These are phyloP conservation scores for Spondyliosoma cantharus DNA, from an alignment of 2,797 vertebrate species.

Conservation along the genomic window DNA sequence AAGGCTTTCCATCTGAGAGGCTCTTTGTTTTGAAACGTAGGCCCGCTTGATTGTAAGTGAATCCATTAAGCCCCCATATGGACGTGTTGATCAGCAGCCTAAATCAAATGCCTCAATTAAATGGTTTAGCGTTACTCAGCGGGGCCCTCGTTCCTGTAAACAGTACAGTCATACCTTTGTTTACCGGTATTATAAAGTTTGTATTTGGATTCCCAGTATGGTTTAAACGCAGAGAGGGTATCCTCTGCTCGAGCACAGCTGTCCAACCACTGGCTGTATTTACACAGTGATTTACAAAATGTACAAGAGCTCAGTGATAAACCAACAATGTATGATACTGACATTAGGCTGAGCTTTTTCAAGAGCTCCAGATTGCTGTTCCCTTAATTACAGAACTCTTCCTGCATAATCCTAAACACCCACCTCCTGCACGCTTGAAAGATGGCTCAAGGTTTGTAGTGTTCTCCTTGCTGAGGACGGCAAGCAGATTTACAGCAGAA, in stretches of 20 bases:
- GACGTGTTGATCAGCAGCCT: constrained; percentile 58
- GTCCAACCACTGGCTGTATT: constrained; percentile 8
- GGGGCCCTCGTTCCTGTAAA: constrained; percentile 31
- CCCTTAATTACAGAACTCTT: background rate
- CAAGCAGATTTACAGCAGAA: background rate
- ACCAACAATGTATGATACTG: constrained; percentile 14
- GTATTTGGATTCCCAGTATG: constrained; percentile 16
- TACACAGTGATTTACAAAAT: constrained; percentile 32
- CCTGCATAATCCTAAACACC: background rate
- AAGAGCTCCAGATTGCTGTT: background rate
- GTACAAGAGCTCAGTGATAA: constrained; percentile 23
- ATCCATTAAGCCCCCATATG: constrained; percentile 65
- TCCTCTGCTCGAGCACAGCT: constrained; percentile 13
- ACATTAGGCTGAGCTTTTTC: constrained; percentile 22
- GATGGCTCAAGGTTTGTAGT: background rate
- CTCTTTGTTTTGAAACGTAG: constrained; percentile 63
- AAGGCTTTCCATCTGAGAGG: constrained; percentile 60
- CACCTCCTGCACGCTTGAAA: background rate
- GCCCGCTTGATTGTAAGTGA: constrained; percentile 59
- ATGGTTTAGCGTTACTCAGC: constrained; percentile 51
- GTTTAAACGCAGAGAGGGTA: background rate
- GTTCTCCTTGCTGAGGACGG: background rate
- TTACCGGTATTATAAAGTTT: constrained; percentile 34
- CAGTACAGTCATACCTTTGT: constrained; percentile 47
- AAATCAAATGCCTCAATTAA: constrained; percentile 63